Conservation (phyloP, 2,888 invertebrate species). For the Catocala sponsa region DNA sequence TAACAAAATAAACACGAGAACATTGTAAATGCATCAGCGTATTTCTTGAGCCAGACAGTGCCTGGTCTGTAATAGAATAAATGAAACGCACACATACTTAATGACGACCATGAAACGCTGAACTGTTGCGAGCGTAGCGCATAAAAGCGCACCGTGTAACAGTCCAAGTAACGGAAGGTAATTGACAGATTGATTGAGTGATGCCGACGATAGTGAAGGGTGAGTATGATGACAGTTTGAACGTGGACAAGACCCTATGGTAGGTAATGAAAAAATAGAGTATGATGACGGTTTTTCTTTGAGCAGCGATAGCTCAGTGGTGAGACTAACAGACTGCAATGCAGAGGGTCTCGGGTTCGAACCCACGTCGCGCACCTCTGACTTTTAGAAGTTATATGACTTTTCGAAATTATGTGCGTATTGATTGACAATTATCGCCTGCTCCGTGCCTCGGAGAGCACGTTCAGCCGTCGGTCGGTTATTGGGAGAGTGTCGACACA, state of each 20-base stretch:
- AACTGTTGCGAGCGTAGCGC: conserved; percentile 16
- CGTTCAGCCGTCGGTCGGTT: too few species aligned
- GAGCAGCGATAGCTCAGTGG: too few species aligned
- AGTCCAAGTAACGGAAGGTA: conserved; percentile 61
- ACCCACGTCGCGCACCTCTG: too few species aligned
- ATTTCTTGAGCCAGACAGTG: conserved; percentile 8
- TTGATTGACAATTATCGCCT: too few species aligned
- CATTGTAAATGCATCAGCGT: neutral
- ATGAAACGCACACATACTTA: conserved; percentile 36
- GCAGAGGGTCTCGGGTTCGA: too few species aligned
- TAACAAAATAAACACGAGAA: neutral
- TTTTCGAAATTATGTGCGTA: too few species aligned
- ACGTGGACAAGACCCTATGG: neutral
- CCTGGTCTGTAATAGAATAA: conserved; percentile 21
- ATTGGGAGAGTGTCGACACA: too few species aligned
- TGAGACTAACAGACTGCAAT: too few species aligned
- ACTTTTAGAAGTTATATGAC: too few species aligned
- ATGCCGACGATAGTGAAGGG: conserved; percentile 51
- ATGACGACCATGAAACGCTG: conserved; percentile 31
- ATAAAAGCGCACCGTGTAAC: conserved; percentile 57
- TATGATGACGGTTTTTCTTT: too few species aligned
- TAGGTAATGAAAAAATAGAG: too few species aligned
- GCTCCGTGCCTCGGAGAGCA: too few species aligned
- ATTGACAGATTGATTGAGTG: conserved; percentile 82
- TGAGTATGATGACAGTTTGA: conserved; percentile 18